Evolutionary conservation across 2,113 vertebrate genomes (phyloP), one percentile per base, ranked within the genome.

Genomic region (Phyllopteryx taeniolatus): DNA sequence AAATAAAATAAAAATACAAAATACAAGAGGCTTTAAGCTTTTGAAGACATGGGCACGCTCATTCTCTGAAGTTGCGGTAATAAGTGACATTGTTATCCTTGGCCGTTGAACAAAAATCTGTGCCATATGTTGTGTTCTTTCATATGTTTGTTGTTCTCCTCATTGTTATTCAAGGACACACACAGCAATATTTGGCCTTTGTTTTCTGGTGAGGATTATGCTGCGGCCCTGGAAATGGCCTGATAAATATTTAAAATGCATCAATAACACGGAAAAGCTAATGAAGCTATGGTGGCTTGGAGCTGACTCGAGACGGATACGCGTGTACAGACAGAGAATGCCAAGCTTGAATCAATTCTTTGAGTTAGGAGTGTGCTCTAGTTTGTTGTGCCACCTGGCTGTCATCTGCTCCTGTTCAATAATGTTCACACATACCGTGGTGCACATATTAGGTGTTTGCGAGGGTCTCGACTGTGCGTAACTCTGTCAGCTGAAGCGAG

Each of bases 241-340:
- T 84, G 56, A 86, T 88, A 76, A 87, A 89, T 88, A 89, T 88
- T 90, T 89, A 85, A 88, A 83, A 68, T 10, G 70, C 85, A 86
- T 79, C 83, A 80, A 84, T 81, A 85, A 84, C 71, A 44, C 71
- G 78, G 77, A 75, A 60, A 74, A 74, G 70, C 79, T 87, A 81
- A 85, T 79, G 86, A 88, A 79, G 87, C 82, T 75, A 56, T 79
- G 81, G 65, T 59, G 63, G 81, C 74, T 79, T 70, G 59, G 70
- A 79, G 78, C 80, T 84, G 80, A 84, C 73, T 83, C 2, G 6
- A 68, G 74, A 75, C 20, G 76, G 27, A 73, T 59, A 27, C 68
- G 42, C 35, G 47, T 19, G 22, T 19, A 51, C 35, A 31, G 17
- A 11, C 68, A 47, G 27, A 17, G 54, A 43, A 72, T 33, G 70